These are phyloP conservation scores for Cybosia mesomella DNA, from an alignment of 2,888 invertebrate species.

Conservation along the genomic window DNA sequence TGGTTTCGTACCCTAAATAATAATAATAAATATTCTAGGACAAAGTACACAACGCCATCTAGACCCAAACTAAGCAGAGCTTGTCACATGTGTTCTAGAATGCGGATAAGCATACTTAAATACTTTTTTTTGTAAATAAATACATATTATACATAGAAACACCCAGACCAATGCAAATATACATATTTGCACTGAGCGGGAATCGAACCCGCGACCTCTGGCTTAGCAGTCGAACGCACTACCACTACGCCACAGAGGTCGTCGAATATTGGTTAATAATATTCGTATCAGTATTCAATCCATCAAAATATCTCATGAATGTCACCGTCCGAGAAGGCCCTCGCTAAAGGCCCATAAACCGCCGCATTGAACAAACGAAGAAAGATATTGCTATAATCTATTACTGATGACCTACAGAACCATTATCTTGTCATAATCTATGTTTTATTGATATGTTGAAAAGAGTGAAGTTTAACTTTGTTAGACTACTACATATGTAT, in stretches of 20 bases:
- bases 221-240: too few species aligned
- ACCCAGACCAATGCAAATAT: too few species aligned
- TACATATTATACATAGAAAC: too few species aligned
- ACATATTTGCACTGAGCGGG: too few species aligned
- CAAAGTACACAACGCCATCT: too few species aligned
- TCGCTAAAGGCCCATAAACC: neutral
- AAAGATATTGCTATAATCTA: constrained; percentile 14
- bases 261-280: neutral
- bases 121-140: too few species aligned
- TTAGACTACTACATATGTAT: neutral
- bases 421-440: constrained; percentile 12
- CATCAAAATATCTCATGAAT: constrained; percentile 2
- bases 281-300: constrained; percentile 4
- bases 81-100: too few species aligned
- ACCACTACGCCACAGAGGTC: too few species aligned
- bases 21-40: too few species aligned
- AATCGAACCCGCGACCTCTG: too few species aligned
- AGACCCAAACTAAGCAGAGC: too few species aligned
- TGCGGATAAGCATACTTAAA: too few species aligned
- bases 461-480: neutral
- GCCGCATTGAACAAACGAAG: constrained; percentile 13
- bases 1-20: neutral
- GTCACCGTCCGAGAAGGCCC: neutral
- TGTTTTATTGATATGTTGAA: constrained; percentile 6
- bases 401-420: constrained; percentile 8